These are phyloP conservation scores for Lichenostomus cassidix DNA, from an alignment of 2,113 vertebrate genomes.

Conservation along the genomic window DNA sequence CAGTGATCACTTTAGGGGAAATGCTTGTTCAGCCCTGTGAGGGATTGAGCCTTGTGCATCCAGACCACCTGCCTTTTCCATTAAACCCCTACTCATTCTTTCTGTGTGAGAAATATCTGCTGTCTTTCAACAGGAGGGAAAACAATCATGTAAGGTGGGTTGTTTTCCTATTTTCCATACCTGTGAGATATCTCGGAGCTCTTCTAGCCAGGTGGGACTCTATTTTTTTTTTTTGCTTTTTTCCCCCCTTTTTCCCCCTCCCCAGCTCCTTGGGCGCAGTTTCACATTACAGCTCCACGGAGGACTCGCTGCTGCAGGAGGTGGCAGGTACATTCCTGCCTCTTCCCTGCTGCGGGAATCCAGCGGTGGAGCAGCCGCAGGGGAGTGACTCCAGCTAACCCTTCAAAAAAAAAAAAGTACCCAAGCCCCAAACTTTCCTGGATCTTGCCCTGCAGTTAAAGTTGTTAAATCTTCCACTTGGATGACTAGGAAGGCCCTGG, in stretches of 20 bases:
- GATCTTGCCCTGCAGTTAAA: not conserved
- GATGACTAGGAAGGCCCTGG: not conserved
- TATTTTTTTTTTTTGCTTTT: fast-evolving
- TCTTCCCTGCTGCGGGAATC: not conserved
- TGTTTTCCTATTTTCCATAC: not conserved
- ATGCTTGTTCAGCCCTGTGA: not conserved
- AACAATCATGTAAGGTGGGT: conserved; percentile 18
- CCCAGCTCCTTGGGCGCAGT: not conserved
- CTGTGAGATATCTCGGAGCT: not conserved
- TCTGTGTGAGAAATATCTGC: not conserved
- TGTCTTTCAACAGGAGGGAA: conserved; percentile 56
- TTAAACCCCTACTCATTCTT: conserved; percentile 20
- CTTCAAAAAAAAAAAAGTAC: not conserved
- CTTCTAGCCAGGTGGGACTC: conserved; percentile 11
- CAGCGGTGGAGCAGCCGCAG: not conserved
- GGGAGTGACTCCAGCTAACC: conserved; percentile 18
- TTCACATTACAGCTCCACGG: not conserved
- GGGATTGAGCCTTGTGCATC: not conserved
- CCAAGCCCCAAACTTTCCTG: not conserved
- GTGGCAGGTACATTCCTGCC: conserved; percentile 56
- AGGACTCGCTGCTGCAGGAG: conserved; percentile 37
- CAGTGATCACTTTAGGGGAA: not conserved
- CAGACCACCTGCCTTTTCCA: conserved; percentile 48
- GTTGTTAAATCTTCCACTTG: not conserved
- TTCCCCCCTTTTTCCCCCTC: fast-evolving